phyloP scores from a whole-genome alignment of 2,888 invertebrate species.

The Sipha maydis region DNA sequence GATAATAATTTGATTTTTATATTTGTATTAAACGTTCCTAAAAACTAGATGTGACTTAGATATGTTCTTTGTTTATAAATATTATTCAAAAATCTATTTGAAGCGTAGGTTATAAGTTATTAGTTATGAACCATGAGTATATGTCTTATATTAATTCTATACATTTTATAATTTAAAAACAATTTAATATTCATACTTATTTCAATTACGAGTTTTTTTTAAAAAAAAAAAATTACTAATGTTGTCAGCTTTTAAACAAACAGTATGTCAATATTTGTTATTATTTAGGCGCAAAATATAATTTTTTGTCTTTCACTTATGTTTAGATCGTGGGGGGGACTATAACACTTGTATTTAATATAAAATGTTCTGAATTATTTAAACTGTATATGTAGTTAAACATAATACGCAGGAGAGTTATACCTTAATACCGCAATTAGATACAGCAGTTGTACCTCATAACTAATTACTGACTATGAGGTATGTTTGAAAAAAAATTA shows the following conservation, averaged over 20 bases:
- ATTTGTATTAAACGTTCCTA: no score
- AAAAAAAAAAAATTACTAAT: neutral
- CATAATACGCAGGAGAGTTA: neutral
- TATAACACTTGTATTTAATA: conserved; percentile 15
- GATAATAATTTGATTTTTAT: no score
- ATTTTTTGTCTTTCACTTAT: neutral
- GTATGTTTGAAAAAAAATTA: neutral
- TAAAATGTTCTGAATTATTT: neutral
- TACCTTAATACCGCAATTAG: neutral
- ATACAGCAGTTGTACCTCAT: neutral
- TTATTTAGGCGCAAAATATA: neutral
- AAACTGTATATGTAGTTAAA: neutral
- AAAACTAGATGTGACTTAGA: no score
- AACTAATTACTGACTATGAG: neutral
- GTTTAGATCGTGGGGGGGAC: neutral
- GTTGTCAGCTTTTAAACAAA: neutral
- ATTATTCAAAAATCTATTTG: no score
- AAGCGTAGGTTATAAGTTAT: no score
- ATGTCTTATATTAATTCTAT: no score
- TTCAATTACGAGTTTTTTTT: neutral
- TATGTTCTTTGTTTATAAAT: no score
- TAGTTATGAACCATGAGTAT: no score
- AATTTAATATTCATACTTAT: neutral
- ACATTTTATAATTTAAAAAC: no score
- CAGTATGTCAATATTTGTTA: neutral